Evolutionary conservation across 2,888 invertebrate genomes (phyloP).

Genomic region (Callimorpha dominula): DNA sequence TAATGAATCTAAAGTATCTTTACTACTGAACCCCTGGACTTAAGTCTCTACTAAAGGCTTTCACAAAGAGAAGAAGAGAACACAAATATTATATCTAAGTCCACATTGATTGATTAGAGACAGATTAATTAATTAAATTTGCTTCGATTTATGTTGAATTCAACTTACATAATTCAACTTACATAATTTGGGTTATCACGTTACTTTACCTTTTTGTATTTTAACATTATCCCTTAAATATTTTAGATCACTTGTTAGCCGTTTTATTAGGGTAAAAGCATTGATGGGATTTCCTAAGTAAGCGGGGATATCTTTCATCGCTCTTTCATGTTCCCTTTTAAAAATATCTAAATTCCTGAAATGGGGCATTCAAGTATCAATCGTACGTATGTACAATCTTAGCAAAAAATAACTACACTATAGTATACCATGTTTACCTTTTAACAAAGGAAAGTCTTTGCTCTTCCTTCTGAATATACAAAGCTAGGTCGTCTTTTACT

Average conservation of each 20-base stretch:
- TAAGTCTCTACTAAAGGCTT: neutral
- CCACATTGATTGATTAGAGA: neutral
- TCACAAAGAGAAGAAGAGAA: neutral
- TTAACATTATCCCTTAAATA: conserved; percentile 8
- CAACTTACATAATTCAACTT: neutral
- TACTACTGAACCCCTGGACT: too few species aligned
- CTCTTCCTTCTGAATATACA: conserved; percentile 94
- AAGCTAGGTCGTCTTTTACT: conserved; percentile 93
- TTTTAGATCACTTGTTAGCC: conserved; percentile 87
- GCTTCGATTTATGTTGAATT: neutral
- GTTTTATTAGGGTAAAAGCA: conserved; percentile 96
- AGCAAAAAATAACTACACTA: neutral
- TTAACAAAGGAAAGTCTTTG: conserved; percentile 87
- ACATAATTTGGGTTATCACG: neutral
- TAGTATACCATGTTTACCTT: conserved; percentile 1
- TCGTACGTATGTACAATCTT: neutral
- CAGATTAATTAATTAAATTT: neutral
- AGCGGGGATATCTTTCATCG: conserved; percentile 91
- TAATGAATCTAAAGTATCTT: too few species aligned
- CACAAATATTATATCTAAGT: neutral
- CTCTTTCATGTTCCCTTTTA: conserved; percentile 91
- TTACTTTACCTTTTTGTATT: conserved; percentile 10
- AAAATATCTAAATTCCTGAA: conserved; percentile 6
- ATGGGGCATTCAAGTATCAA: neutral
- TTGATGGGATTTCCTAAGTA: conserved; percentile 98